Conservation (phyloP, 2,888 invertebrate genomes). For the Dasysyrphus albostriatus region DNA sequence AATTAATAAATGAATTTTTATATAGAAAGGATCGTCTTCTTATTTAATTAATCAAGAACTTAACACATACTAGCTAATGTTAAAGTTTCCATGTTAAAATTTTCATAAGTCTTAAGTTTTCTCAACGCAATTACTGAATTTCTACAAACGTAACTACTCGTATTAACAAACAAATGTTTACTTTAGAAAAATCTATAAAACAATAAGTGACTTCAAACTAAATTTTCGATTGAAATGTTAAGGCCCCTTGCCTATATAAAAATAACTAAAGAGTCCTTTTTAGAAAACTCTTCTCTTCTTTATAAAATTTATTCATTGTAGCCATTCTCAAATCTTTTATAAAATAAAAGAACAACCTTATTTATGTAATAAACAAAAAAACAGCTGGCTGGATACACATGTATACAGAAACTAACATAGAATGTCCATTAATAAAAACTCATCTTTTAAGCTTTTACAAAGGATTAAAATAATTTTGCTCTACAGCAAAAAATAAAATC, state of each 20-base stretch:
- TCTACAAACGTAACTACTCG: no score
- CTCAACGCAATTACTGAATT: no score
- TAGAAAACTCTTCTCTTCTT: not conserved
- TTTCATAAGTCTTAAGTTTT: no score
- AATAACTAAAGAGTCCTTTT: not conserved
- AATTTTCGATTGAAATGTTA: no score
- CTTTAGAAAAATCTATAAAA: no score
- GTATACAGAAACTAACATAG: not conserved
- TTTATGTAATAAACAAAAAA: not conserved
- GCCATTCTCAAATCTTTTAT: not conserved
- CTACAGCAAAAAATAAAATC: slow-evolving; percentile 17
- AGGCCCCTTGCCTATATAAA: not conserved
- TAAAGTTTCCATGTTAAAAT: no score
- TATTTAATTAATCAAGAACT: no score
- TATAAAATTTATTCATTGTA: not conserved
- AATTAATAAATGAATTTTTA: no score
- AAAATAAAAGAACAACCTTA: not conserved
- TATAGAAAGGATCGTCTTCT: no score
- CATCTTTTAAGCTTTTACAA: slow-evolving; percentile 3
- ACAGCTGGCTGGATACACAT: not conserved
- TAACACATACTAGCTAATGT: no score
- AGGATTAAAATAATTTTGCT: slow-evolving; percentile 36
- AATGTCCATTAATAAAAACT: slow-evolving; percentile 49
- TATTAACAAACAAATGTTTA: no score
- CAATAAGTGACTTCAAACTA: no score